These are phyloP conservation scores for Zeugodacus cucurbitae DNA, from an alignment of 1,140 invertebrate species.

Conservation along the genomic window DNA sequence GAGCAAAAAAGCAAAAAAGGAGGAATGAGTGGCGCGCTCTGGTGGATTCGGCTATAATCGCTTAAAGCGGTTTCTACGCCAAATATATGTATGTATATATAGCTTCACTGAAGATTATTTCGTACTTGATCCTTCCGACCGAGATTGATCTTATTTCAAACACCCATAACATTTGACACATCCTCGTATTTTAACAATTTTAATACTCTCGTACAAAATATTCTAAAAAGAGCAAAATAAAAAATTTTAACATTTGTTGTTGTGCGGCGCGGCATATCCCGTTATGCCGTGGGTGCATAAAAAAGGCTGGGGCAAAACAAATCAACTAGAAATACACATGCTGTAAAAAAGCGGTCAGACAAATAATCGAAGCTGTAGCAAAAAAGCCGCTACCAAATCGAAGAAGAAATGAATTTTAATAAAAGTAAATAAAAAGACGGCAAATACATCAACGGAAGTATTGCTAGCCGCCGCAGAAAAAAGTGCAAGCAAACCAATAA, in stretches of 20 bases:
- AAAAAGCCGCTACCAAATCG: background rate
- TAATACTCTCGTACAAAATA: background rate
- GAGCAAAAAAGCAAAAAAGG: no score
- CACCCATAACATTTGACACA: background rate
- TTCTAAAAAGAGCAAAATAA: background rate
- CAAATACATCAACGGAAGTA: background rate
- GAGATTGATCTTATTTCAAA: background rate
- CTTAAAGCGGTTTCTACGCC: no score
- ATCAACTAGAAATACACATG: background rate
- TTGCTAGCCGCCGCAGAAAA: background rate
- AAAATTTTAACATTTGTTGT: background rate
- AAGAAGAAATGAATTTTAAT: background rate
- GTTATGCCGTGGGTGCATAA: background rate
- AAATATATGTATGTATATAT: no score
- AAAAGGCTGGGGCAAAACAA: background rate
- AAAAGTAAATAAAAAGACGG: constrained; percentile 5
- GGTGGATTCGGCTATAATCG: no score
- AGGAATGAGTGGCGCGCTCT: no score
- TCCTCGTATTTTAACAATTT: background rate
- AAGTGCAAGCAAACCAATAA: constrained; percentile 11
- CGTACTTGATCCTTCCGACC: background rate
- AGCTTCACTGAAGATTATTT: no score
- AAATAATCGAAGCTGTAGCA: background rate
- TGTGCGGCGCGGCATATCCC: background rate
- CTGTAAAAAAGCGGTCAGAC: background rate